Evolutionary conservation across 2,888 invertebrate genomes (phyloP).

Genomic region (Xestobium rufovillosum): DNA sequence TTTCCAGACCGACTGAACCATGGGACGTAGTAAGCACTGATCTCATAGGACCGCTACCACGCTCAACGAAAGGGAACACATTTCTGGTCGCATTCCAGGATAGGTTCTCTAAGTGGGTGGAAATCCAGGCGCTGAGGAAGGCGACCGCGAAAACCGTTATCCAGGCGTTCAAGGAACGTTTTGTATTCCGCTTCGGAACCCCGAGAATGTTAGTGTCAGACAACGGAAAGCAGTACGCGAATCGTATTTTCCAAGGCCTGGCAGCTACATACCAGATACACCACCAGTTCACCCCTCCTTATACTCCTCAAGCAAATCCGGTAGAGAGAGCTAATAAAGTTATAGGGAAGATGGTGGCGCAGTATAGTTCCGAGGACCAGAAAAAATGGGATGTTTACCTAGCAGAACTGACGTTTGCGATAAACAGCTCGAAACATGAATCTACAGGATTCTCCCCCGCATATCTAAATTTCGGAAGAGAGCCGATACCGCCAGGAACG

Average conservation of each 20-base stretch:
- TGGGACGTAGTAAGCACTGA: background rate
- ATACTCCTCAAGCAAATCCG: background rate
- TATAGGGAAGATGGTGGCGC: background rate
- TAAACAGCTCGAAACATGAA: background rate
- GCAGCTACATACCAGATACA: background rate
- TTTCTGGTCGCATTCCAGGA: conserved; percentile 1
- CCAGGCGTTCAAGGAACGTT: background rate
- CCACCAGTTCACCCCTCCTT: background rate
- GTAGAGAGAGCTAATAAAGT: background rate
- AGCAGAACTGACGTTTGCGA: background rate
- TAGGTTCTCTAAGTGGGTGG: background rate
- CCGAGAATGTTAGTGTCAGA: background rate
- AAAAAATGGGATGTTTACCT: background rate
- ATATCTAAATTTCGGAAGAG: background rate
- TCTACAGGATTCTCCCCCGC: background rate
- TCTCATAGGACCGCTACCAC: background rate
- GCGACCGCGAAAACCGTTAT: background rate
- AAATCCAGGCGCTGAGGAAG: background rate
- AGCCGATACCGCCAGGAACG: background rate
- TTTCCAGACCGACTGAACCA: background rate
- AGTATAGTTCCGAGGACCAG: background rate
- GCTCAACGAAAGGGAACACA: background rate
- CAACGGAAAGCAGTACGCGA: background rate
- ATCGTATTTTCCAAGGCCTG: background rate
- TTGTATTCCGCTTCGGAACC: background rate